A percentile compares a stretch with the other conserved stretches of the same genome.
phyloP scores from a whole-genome alignment of 2,113 vertebrate species.

The Tragelaphus strepsiceros region DNA sequence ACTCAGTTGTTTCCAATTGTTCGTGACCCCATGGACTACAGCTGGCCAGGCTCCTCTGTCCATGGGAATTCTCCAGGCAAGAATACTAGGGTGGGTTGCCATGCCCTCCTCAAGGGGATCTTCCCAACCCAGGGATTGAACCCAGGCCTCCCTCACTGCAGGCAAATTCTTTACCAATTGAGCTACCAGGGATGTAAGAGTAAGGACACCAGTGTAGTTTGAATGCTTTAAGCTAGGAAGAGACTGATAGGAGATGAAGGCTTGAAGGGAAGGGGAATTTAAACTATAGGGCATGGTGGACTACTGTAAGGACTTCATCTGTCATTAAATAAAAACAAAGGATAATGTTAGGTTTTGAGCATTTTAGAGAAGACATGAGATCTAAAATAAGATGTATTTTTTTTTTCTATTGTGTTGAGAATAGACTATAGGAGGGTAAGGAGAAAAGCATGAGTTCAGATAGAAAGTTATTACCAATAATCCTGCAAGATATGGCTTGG shows the following conservation, averaged over 20 bases:
- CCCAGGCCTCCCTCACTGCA: background rate
- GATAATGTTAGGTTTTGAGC: background rate
- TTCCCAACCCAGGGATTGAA: background rate
- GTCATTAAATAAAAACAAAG: background rate
- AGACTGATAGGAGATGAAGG: background rate
- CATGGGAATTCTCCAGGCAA: background rate
- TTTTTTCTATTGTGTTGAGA: background rate
- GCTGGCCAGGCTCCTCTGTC: background rate
- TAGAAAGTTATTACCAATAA: background rate
- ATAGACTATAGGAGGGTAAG: background rate
- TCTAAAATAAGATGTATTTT: background rate
- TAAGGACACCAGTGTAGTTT: background rate
- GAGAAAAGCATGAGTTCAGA: background rate
- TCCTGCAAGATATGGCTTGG: background rate
- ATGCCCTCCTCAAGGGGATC: background rate
- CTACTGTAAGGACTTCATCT: background rate
- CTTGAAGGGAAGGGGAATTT: background rate
- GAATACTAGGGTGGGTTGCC: background rate
- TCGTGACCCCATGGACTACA: background rate
- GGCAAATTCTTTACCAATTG: background rate
- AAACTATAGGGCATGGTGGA: background rate
- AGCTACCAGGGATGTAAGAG: background rate
- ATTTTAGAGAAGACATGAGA: background rate
- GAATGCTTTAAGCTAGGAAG: background rate
- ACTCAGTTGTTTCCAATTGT: background rate